Evolutionary conservation across 2,888 invertebrate genomes (phyloP).

Genomic region (Ophion slaviceki): DNA sequence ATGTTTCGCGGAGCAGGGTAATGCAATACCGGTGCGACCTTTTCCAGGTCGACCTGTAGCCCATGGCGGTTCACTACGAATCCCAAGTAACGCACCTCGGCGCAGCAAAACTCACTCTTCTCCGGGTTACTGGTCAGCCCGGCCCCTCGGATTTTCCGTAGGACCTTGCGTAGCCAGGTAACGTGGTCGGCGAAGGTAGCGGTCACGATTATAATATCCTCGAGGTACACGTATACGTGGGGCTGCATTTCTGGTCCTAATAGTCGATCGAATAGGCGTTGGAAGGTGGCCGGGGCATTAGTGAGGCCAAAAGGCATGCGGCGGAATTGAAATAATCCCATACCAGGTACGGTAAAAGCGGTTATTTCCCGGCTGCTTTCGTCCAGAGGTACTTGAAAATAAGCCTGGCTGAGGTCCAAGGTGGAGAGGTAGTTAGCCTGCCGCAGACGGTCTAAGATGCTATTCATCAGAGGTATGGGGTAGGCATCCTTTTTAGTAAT

Average conservation of each 20-base stretch:
- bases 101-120: slow-evolving; percentile 26
- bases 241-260: slow-evolving; percentile 66
- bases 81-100: slow-evolving; percentile 19
- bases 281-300: slow-evolving; percentile 65
- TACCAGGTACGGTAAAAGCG: slow-evolving; percentile 71
- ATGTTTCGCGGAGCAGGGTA: slow-evolving; percentile 20
- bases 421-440: slow-evolving; percentile 67
- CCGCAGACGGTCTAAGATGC: neutral
- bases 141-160: slow-evolving; percentile 69
- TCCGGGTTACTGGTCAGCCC: slow-evolving; percentile 56
- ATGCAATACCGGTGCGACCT: neutral
- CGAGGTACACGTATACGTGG: slow-evolving; percentile 54
- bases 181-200: slow-evolving; percentile 60
- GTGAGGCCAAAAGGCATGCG: slow-evolving; percentile 68
- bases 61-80: slow-evolving; percentile 21
- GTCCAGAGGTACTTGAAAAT: slow-evolving; percentile 72
- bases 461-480: slow-evolving; percentile 4
- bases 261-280: slow-evolving; percentile 65
- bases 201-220: slow-evolving; percentile 63
- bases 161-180: slow-evolving; percentile 62
- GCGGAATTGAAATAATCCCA: slow-evolving; percentile 28
- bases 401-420: slow-evolving; percentile 74
- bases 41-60: slow-evolving; percentile 29
- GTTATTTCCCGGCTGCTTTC: slow-evolving; percentile 68
- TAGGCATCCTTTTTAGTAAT: slow-evolving; percentile 20